Base-by-base conservation (phyloP, 2,113 vertebrate species). In the Myrmecobius fasciatus region DNA sequence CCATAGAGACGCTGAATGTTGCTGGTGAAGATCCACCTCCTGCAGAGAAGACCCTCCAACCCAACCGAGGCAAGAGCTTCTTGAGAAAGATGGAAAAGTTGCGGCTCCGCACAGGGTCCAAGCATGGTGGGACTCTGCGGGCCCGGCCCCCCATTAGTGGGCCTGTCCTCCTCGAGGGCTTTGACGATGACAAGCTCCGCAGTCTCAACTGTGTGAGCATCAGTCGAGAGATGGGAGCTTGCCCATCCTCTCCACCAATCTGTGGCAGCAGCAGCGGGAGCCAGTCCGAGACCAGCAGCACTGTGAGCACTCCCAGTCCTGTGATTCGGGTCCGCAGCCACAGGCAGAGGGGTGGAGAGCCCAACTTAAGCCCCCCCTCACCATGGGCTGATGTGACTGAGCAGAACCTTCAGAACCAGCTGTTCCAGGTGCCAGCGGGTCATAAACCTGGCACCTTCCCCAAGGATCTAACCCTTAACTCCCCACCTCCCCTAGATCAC, bases 361-460 rank as follows among this genome's bases (percentile, higher is more conserved):
- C 91, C 89, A 96, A 96, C 90, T 96, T 97, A 20, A 95, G 60
- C 53, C 97, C 95, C n/a, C 47, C 96, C n/a, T 56, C 97, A n/a
- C 90, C 94, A 52, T 96, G 97, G 97, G 96, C n/a, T 67, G 95
- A 97, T 51, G 54, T 96, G 0, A 88, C 95, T 51, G 97, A 97
- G 90, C 92, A 96, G 91, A 98, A 97, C 95, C 96, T 98, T 47
- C 97, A 96, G 43, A 97, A 96, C 46, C 96, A 99, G 67, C 83
- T 99, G 60, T 99, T 99, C 98, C 98, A 99, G 8, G 97, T 99
- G 91, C 99, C 99, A 22, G 98, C 98, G 0, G 99, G 98, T 91
- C 99, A 99, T 97, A 99, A 99, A 96, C 99, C 99, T 7, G 99
- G 99, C 31, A 99, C 99, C 3, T 99, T 99, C 97, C 99, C 99